A percentile compares a stretch with the other conserved stretches of the same genome.
phyloP scores from a whole-genome alignment of 2,797 vertebrate genomes.

The Arnoldichthys spilopterus region DNA sequence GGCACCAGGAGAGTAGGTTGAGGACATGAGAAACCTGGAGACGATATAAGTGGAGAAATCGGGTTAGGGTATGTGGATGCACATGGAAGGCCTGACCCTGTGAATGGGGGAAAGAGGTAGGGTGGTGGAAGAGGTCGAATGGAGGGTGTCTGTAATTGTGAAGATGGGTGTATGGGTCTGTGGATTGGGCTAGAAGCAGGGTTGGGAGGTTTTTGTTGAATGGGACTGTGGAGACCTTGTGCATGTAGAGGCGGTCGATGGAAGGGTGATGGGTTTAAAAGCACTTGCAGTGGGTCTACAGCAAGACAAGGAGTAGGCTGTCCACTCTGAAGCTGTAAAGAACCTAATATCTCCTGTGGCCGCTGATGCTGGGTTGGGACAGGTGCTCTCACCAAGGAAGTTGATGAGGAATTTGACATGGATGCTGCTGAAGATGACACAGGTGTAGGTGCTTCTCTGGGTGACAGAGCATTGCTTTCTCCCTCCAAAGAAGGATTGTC shows the following conservation, averaged over 20 bases:
- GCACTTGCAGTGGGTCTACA: slow-evolving; percentile 99
- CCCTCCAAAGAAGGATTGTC: slow-evolving; percentile 80
- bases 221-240: slow-evolving; percentile 84
- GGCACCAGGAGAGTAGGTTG: slow-evolving; percentile 96
- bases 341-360: slow-evolving; percentile 10
- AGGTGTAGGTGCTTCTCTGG: slow-evolving; percentile 88
- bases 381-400: slow-evolving; percentile 59
- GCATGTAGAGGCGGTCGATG: slow-evolving; percentile 84
- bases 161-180: slow-evolving; percentile 89
- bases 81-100: no score
- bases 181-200: slow-evolving; percentile 95
- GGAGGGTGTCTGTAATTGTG: slow-evolving; percentile 73
- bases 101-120: slow-evolving; percentile 82
- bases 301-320: slow-evolving; percentile 96
- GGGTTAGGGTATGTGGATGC: no score
- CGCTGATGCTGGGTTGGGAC: slow-evolving; percentile 3
- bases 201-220: slow-evolving; percentile 86
- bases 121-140: slow-evolving; percentile 87
- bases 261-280: slow-evolving; percentile 45
- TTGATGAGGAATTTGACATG: slow-evolving; percentile 79
- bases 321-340: slow-evolving; percentile 88
- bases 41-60: no score
- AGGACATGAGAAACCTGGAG: slow-evolving; percentile 83
- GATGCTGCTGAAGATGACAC: slow-evolving; percentile 94
- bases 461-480: slow-evolving; percentile 89